These are phyloP conservation scores for Rhingia rostrata DNA, from an alignment of 2,888 invertebrate species.

Conservation along the genomic window DNA sequence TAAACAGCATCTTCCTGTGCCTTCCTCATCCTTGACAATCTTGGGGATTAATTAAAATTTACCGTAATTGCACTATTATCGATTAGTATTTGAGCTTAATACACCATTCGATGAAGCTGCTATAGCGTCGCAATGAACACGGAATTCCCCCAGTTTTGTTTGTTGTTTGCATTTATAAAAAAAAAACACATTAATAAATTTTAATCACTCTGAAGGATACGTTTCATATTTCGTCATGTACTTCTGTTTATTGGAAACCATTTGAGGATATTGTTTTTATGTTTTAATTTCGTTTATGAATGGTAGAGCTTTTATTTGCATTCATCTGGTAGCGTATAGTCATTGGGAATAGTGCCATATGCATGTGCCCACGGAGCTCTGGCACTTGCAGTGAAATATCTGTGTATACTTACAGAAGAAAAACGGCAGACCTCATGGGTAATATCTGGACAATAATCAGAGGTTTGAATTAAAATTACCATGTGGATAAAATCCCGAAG, in stretches of 20 bases:
- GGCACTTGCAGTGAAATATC: conserved; percentile 44
- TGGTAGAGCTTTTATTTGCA: conserved; percentile 19
- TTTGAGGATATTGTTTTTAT: conserved; percentile 23
- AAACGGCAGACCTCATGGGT: conserved; percentile 13
- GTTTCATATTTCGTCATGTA: conserved; percentile 53
- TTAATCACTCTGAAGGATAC: conserved; percentile 60
- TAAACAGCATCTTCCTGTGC: conserved; percentile 17
- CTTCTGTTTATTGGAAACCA: conserved; percentile 47
- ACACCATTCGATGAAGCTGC: not conserved
- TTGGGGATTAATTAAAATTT: conserved; percentile 67
- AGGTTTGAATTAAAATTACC: conserved; percentile 54
- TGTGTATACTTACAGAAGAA: conserved; percentile 39
- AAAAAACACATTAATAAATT: conserved; percentile 50
- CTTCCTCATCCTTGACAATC: conserved; percentile 30
- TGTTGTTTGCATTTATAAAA: not conserved
- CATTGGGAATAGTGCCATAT: conserved; percentile 35
- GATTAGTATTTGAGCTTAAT: conserved; percentile 38
- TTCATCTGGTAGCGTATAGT: conserved; percentile 46
- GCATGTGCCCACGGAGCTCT: conserved; percentile 10
- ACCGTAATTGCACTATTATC: conserved; percentile 68
- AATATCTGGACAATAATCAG: conserved; percentile 38
- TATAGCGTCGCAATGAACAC: not conserved
- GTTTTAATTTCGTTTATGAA: conserved; percentile 56
- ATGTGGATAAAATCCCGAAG: conserved; percentile 46
- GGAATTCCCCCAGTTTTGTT: not conserved